Percentiles rank a stretch among this genome's conserved stretches.
Evolutionary conservation across 2,888 invertebrate genomes (phyloP).

Genomic region (Cordylochernes scorpioides): DNA sequence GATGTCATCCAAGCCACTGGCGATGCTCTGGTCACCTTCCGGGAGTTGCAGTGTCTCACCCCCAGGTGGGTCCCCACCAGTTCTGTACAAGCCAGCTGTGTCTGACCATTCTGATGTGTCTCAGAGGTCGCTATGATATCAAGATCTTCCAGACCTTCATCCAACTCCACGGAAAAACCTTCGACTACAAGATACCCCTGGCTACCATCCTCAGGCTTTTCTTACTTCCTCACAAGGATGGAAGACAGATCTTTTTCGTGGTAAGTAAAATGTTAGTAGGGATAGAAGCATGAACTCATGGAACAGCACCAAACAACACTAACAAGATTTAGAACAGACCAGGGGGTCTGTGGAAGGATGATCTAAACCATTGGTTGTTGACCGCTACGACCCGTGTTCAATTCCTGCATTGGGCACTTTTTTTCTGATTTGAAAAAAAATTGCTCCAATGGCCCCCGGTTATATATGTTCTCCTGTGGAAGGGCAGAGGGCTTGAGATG

Average conservation of each 20-base stretch:
- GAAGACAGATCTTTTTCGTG: constrained; percentile 93
- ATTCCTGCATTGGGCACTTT: too few relatives aligned
- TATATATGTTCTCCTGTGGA: too few relatives aligned
- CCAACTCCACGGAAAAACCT: constrained; percentile 88
- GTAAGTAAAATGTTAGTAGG: constrained; percentile 32
- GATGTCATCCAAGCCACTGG: constrained; percentile 92
- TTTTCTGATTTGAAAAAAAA: too few relatives aligned
- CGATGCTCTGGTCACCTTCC: constrained; percentile 85
- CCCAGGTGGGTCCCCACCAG: constrained; percentile 39
- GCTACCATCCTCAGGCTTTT: constrained; percentile 81
- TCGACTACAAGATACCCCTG: constrained; percentile 97
- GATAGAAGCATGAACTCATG: too few relatives aligned
- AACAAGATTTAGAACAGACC: too few relatives aligned
- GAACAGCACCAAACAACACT: too few relatives aligned
- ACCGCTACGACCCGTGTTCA: too few relatives aligned
- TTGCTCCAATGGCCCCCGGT: too few relatives aligned
- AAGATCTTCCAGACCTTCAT: constrained; percentile 74
- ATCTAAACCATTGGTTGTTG: too few relatives aligned
- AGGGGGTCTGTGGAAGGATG: too few relatives aligned
- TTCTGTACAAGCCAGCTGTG: neutral
- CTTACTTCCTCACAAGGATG: constrained; percentile 82
- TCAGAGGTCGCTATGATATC: constrained; percentile 80
- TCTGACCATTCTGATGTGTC: constrained; percentile 22
- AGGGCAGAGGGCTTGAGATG: too few relatives aligned
- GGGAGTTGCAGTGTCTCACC: constrained; percentile 88